Evolutionary conservation across 2,888 invertebrate genomes (phyloP), one percentile per base, ranked within the genome.

Genomic region (Dolichopus griseipennis): DNA sequence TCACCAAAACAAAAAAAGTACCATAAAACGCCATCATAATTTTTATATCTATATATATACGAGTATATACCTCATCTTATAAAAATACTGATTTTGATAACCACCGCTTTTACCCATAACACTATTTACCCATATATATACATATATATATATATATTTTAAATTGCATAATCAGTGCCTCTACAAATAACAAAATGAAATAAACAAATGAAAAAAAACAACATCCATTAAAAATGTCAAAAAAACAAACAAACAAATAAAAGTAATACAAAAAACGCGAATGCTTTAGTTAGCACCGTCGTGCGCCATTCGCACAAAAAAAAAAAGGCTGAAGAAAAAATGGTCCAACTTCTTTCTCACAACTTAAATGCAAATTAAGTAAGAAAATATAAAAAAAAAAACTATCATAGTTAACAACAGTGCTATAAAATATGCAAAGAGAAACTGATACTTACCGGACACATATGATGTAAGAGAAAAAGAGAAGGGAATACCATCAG

Each of bases 81-180:
- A 27, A 27, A 4, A 27, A 27, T 27, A 7, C 41, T 41, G 41
- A 41, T 12, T n/a, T 27, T 27, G 27, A 4, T 27, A n/a, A n/a
- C n/a, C 27, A 27, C 5, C 15, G 15, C n/a, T 41, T 41, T 41
- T 41, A 12, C 15, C 8, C 8, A 2, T 41, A 41, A 12, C n/a
- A n/a, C n/a, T n/a, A n/a, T n/a, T 9, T 43, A 10, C 43, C 12
- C 43, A 4, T 43, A 43, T 43, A 15, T 43, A 43, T 43, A 15
- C 43, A 10, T 7, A 43, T 43, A 10, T 43, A 12, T 10, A 10
- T 15, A 43, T 15, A 43, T 43, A 43, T 10, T 52, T 52, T 52
- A 52, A 52, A 52, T 52, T 52, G 52, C 52, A 52, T 52, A 52
- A 52, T 52, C 52, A 52, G 52, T 52, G 52, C 52, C 52, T 52